Conservation (phyloP, 2,113 vertebrate genomes). For the Cnemophilus loriae region DNA sequence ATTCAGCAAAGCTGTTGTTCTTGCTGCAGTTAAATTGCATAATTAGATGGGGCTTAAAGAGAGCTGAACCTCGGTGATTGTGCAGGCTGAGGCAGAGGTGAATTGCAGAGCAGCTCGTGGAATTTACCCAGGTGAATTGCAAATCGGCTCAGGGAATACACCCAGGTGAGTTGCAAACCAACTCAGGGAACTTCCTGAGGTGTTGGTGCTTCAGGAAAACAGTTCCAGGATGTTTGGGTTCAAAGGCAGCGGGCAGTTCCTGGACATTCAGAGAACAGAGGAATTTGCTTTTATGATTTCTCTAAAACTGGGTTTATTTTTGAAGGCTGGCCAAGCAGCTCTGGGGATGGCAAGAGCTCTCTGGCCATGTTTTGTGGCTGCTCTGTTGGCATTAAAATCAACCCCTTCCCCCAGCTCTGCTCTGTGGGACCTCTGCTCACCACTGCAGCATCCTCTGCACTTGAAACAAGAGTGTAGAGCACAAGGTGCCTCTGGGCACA, state of each 20-base stretch:
- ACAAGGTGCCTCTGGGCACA: not conserved
- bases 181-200: fast-evolving
- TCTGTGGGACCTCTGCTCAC: not conserved
- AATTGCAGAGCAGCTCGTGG: not conserved
- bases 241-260: not conserved
- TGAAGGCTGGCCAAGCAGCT: not conserved
- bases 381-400: not conserved
- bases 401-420: not conserved
- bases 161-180: not conserved
- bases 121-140: not conserved
- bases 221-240: not conserved
- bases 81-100: not conserved
- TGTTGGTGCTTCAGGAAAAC: not conserved
- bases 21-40: not conserved
- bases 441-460: not conserved
- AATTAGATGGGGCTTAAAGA: not conserved
- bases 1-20: not conserved
- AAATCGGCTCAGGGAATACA: not conserved
- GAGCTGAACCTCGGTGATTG: not conserved
- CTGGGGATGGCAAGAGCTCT: not conserved
- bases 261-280: not conserved
- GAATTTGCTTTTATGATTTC: not conserved
- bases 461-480: not conserved
- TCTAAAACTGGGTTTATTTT: not conserved
- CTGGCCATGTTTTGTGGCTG: not conserved